These are phyloP conservation scores for Patella pellucida DNA, from an alignment of 2,888 invertebrate genomes.

Conservation along the genomic window DNA sequence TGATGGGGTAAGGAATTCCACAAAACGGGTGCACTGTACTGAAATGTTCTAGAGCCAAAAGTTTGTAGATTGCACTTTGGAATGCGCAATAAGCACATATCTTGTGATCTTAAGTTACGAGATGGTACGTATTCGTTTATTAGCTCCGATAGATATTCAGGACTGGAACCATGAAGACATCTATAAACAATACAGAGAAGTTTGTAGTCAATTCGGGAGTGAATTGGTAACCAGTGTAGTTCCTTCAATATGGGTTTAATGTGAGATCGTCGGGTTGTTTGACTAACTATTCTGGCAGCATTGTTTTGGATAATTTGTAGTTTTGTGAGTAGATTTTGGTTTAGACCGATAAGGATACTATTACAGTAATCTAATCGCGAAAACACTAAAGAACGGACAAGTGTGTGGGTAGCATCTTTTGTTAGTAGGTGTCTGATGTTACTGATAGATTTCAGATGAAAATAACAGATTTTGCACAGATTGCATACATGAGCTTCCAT, in stretches of 20 bases:
- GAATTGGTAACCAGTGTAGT: conserved; percentile 12
- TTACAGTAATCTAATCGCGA: conserved; percentile 3
- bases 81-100: not conserved
- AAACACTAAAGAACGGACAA: not conserved
- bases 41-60: not conserved
- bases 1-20: conserved; percentile 1
- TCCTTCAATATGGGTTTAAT: not conserved
- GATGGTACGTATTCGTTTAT: not conserved
- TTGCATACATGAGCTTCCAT: conserved; percentile 25
- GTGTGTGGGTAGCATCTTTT: not conserved
- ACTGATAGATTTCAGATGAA: conserved; percentile 12
- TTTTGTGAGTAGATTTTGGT: not conserved
- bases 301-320: conserved; percentile 7
- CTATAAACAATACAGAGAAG: not conserved
- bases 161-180: not conserved
- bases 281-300: conserved; percentile 12
- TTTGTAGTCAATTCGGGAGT: conserved; percentile 6
- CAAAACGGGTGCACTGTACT: not conserved
- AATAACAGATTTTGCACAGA: conserved; percentile 14
- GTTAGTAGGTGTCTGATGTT: conserved; percentile 3
- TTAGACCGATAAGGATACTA: not conserved
- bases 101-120: not conserved
- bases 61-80: not conserved
- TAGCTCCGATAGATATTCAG: not conserved
- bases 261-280: not conserved